Evolutionary conservation across 2,113 vertebrate species (phyloP).

Genomic region (Dermatemys mawii): DNA sequence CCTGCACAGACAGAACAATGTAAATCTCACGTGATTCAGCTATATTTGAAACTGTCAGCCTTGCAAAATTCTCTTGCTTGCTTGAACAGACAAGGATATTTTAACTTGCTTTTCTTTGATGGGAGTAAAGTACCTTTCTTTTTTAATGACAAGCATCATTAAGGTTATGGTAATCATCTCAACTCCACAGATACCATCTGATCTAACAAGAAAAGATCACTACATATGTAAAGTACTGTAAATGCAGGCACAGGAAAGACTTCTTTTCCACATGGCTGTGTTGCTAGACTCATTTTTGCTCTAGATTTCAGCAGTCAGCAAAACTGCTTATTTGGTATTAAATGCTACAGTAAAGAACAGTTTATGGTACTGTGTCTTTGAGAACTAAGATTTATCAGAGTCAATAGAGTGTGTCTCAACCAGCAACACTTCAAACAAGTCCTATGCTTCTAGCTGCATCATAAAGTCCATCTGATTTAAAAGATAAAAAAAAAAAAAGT

Average conservation of each 20-base stretch:
- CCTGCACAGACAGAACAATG: background rate
- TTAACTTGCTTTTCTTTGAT: fast-evolving
- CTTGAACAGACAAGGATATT: background rate
- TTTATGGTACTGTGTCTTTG: background rate
- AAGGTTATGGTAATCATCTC: background rate
- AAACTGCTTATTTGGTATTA: conserved; percentile 26
- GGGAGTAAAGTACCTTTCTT: background rate
- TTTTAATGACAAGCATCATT: background rate
- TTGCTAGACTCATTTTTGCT: conserved; percentile 9
- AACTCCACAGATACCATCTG: background rate
- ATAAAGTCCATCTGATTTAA: background rate
- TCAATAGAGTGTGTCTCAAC: background rate
- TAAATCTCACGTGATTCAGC: background rate
- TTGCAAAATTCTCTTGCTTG: background rate
- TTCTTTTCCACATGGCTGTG: background rate
- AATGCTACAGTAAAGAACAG: conserved; percentile 21
- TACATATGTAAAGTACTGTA: background rate
- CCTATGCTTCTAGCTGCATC: background rate
- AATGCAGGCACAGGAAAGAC: background rate
- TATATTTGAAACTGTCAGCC: background rate
- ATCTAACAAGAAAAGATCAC: background rate
- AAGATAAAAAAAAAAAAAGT: background rate
- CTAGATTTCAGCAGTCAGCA: background rate
- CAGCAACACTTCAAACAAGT: background rate
- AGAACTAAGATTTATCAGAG: conserved; percentile 14